These are phyloP conservation scores for Kryptolebias ocellatus DNA, from an alignment of 2,797 vertebrate species.

Conservation along the genomic window DNA sequence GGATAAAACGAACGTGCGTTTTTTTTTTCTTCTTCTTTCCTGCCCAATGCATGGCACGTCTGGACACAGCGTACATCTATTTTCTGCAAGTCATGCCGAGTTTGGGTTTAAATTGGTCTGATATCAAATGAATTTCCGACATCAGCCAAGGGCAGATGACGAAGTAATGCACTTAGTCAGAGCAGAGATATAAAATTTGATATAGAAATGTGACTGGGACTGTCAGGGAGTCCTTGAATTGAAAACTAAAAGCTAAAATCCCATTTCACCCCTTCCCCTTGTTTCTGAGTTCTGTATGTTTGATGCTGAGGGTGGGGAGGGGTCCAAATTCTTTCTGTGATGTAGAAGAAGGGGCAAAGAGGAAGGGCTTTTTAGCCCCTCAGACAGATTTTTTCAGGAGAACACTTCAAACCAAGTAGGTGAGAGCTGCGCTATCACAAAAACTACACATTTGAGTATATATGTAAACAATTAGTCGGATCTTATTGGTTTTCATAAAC, in stretches of 20 bases:
- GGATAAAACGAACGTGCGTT: slow-evolving; percentile 49
- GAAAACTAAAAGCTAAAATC: neutral
- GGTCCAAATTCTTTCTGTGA: too few species aligned
- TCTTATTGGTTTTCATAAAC: too few species aligned
- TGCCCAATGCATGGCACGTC: slow-evolving; percentile 17
- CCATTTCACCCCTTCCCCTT: too few species aligned
- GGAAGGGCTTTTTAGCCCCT: too few species aligned
- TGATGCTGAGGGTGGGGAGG: too few species aligned
- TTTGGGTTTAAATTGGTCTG: slow-evolving; percentile 40
- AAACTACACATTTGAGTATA: too few species aligned
- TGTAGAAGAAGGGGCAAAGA: too few species aligned
- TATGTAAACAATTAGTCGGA: too few species aligned
- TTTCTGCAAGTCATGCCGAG: slow-evolving; percentile 61
- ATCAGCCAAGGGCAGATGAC: slow-evolving; percentile 36
- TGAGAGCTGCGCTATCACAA: too few species aligned
- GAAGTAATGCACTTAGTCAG: slow-evolving; percentile 40
- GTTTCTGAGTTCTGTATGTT: too few species aligned
- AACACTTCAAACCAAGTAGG: too few species aligned
- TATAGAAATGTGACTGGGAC: slow-evolving; percentile 1
- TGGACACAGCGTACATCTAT: slow-evolving; percentile 29
- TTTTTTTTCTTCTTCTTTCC: neutral
- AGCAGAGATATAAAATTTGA: slow-evolving; percentile 29
- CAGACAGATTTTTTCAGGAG: too few species aligned
- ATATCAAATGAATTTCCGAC: slow-evolving; percentile 53
- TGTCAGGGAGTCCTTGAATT: neutral